Percentiles rank a stretch among this genome's conserved stretches.
Conservation (phyloP, 1,140 invertebrate species). For the Ptiloglossa arizonensis region DNA sequence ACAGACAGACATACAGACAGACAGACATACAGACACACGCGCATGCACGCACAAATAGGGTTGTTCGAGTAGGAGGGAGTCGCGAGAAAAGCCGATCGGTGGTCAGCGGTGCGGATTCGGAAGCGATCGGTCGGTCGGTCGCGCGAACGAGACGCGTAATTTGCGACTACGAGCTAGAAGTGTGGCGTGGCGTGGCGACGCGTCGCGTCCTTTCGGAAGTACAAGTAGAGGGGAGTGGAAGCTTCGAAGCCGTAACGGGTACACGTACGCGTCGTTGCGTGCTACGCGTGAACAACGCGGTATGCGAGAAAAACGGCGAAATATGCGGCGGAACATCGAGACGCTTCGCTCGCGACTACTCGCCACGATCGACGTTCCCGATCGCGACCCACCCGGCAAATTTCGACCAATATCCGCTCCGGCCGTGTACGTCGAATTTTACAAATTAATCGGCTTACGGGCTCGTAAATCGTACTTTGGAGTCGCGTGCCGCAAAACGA, state of each 20-base stretch:
- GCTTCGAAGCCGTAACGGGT: constrained; percentile 42
- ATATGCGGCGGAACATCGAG: not conserved
- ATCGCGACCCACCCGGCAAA: not conserved
- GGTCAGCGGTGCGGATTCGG: not conserved
- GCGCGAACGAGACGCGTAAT: not conserved
- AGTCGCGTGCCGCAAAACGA: constrained; percentile 46
- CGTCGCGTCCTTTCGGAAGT: constrained; percentile 9
- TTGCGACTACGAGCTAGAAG: constrained; percentile 18
- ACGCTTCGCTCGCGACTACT: not conserved
- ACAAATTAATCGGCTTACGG: constrained; percentile 62
- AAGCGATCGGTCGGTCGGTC: not conserved
- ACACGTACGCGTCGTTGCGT: constrained; percentile 39
- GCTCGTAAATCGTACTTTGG: constrained; percentile 60
- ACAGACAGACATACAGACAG: too few species aligned
- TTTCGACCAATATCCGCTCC: constrained; percentile 44
- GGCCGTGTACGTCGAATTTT: constrained; percentile 53
- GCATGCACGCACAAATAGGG: not conserved
- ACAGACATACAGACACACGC: not conserved
- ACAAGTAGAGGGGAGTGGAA: constrained; percentile 30
- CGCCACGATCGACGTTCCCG: not conserved
- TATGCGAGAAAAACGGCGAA: constrained; percentile 35
- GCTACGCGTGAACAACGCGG: constrained; percentile 24
- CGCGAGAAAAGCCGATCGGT: not conserved
- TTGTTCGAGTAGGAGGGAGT: not conserved
- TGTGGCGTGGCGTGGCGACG: not conserved